Percentiles rank a stretch among this genome's conserved stretches.
These are phyloP conservation scores for Autographa gamma DNA, from an alignment of 2,888 invertebrate genomes.

Conservation along the genomic window DNA sequence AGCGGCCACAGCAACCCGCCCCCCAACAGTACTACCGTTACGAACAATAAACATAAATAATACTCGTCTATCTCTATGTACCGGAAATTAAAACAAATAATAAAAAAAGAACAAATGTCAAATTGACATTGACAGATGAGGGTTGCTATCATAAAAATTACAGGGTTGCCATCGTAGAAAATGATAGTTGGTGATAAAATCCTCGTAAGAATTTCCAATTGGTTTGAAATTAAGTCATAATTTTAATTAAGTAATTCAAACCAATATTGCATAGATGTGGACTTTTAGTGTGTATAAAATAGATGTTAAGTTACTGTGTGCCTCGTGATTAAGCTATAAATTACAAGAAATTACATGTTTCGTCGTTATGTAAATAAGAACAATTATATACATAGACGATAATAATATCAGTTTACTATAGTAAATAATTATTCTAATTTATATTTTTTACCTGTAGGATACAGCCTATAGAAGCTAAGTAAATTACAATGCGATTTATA, in stretches of 20 bases:
- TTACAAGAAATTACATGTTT: constrained; percentile 30
- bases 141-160: not conserved
- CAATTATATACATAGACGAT: constrained; percentile 29
- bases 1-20: constrained; percentile 60
- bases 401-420: constrained; percentile 25
- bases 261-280: constrained; percentile 38
- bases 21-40: constrained; percentile 83
- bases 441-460: constrained; percentile 28
- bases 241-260: constrained; percentile 48
- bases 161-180: not conserved
- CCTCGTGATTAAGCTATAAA: constrained; percentile 58
- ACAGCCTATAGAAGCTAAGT: constrained; percentile 1
- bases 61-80: constrained; percentile 37
- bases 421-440: constrained; percentile 40
- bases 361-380: constrained; percentile 32
- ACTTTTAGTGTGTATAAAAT: constrained; percentile 36
- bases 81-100: constrained; percentile 20
- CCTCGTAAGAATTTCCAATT: constrained; percentile 26
- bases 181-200: not conserved
- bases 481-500: not conserved
- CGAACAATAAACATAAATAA: constrained; percentile 72
- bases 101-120: not conserved
- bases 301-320: constrained; percentile 51
- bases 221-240: constrained; percentile 54
- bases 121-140: not conserved